Evolutionary conservation across 2,888 invertebrate species (phyloP), one percentile per base, ranked within the genome.

Genomic region (Andrena bicolor): DNA sequence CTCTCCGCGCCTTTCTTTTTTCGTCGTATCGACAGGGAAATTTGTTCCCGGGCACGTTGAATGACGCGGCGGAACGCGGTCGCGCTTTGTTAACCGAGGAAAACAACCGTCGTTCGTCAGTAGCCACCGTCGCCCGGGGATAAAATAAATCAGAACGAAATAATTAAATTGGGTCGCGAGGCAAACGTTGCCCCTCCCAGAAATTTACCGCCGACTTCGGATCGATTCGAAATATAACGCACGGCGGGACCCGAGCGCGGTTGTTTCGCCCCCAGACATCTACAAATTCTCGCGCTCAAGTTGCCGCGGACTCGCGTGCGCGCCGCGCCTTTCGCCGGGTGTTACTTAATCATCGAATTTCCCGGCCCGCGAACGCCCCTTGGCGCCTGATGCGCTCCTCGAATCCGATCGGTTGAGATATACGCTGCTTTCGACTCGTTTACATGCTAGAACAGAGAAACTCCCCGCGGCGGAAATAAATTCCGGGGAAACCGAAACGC

Each of bases 101-200:
- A 26, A 77, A 70, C 70, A 77, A 79, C 30, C 10, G 10, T 16
- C 51, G 6, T 63, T 26, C 41, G 2, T 32, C 60, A 68, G 66
- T 68, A 26, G 32, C 61, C 61, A 13, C n/a, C 49, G 56, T 28
- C 49, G 48, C 74, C 10, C 10, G 51, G 23, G 58, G 51, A 60
- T 51, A 65, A 80, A 56, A 77, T 69, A 76, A 80, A 77, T 76
- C 60, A 30, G 65, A 65, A 65, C 30, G 76, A 79, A 79, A 70
- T 76, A 79, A 79, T 79, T 79, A 69, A 60, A 76, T 76, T 26
- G 76, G 65, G 61, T 60, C 30, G 64, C 53, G 23, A 56, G 28
- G 48, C 61, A 66, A 80, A 80, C 71, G 66, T 77, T 68, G 66
- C n/a, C 5, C 23, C 56, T 23, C 23, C 10, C 13, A 28, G 56